Percentiles rank a stretch among this genome's conserved stretches.
phyloP scores from a whole-genome alignment of 1,140 invertebrate species.

The Himalopsyche phryganea region DNA sequence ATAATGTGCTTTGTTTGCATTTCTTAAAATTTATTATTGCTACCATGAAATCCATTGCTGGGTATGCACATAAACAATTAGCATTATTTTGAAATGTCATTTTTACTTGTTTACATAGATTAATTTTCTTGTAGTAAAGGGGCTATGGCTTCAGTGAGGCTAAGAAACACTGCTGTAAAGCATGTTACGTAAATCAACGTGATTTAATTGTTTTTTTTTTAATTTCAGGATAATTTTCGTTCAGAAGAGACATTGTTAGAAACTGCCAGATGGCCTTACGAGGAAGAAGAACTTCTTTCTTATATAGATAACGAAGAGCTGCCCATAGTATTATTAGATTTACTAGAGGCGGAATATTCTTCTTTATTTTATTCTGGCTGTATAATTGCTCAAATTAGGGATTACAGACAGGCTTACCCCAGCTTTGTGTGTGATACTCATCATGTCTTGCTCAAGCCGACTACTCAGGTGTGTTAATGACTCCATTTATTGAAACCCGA shows the following conservation, averaged over 20 bases:
- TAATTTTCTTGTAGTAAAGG: no score
- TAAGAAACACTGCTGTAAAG: no score
- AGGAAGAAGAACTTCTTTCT: conserved; percentile 70
- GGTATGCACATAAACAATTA: no score
- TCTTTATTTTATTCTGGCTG: conserved; percentile 88
- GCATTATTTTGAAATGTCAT: no score
- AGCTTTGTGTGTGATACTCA: conserved; percentile 69
- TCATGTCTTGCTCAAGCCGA: conserved; percentile 85
- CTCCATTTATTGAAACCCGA: no score
- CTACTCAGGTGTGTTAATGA: conserved; percentile 65
- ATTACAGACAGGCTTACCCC: conserved; percentile 76
- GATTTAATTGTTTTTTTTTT: no score
- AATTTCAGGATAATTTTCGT: conserved; percentile 21
- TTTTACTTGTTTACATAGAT: no score
- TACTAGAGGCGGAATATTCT: conserved; percentile 74
- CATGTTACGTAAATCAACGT: no score
- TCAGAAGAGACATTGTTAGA: conserved; percentile 63
- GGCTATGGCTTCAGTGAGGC: no score
- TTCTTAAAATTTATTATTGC: no score
- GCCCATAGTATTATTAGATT: conserved; percentile 79
- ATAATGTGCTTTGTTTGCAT: no score
- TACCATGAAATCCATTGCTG: no score
- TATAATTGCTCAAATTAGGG: conserved; percentile 86
- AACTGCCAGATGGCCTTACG: conserved; percentile 72
- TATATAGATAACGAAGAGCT: conserved; percentile 84